These are phyloP conservation scores for Rousettus leschenaultii DNA, from an alignment of 2,113 vertebrate species.

Conservation along the genomic window DNA sequence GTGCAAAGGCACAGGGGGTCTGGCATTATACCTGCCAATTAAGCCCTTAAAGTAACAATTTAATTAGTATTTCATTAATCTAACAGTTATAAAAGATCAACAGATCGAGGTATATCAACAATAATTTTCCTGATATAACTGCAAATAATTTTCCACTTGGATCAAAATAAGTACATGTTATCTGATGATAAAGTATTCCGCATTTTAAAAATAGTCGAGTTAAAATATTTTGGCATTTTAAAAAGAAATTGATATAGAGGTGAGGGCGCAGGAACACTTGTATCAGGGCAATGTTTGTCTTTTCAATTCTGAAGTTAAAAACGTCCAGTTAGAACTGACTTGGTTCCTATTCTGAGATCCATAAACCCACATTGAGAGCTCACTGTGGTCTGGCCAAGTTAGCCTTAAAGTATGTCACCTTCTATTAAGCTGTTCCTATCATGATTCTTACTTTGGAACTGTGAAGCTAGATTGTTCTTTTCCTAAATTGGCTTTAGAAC, in stretches of 20 bases:
- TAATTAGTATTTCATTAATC: slow-evolving; percentile 42
- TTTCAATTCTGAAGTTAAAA: slow-evolving; percentile 51
- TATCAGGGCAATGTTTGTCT: slow-evolving; percentile 45
- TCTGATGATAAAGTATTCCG: slow-evolving; percentile 53
- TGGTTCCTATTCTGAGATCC: neutral
- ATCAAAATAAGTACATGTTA: slow-evolving; percentile 56
- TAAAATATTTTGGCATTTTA: slow-evolving; percentile 63
- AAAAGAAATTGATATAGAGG: slow-evolving; percentile 38
- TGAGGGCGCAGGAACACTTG: neutral
- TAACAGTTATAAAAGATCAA: slow-evolving; percentile 22
- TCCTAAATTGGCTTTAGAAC: slow-evolving; percentile 44
- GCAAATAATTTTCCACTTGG: slow-evolving; percentile 48
- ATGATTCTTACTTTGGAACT: slow-evolving; percentile 40
- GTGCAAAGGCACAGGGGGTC: neutral
- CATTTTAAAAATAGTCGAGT: slow-evolving; percentile 61
- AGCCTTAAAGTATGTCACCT: slow-evolving; percentile 37
- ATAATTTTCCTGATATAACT: slow-evolving; percentile 16
- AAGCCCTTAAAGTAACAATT: neutral
- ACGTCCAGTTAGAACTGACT: neutral
- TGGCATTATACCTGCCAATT: neutral
- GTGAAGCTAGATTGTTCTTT: slow-evolving; percentile 15
- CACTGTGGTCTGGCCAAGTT: neutral
- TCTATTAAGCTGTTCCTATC: slow-evolving; percentile 43
- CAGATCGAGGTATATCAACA: slow-evolving; percentile 1
- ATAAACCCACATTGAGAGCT: neutral